Conservation (phyloP, 2,797 vertebrate genomes). For the Mastacembelus armatus region DNA sequence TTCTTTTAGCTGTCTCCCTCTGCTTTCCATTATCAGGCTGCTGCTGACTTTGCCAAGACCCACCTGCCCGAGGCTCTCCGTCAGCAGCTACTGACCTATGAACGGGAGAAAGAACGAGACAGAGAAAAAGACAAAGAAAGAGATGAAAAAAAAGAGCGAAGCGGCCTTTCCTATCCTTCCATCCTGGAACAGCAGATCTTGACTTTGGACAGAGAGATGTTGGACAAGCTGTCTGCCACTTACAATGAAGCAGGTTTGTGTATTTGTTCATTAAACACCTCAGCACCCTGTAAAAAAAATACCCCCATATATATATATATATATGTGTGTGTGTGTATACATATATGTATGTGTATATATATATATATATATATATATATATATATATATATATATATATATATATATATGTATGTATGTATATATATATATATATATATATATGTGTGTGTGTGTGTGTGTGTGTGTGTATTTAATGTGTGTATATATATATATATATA, state of each 20-base stretch:
- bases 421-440: too few species aligned
- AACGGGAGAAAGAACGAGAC: slow-evolving; percentile 88
- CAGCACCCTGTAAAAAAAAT: background rate
- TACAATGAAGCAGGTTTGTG: slow-evolving; percentile 95
- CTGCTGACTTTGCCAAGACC: slow-evolving; percentile 94
- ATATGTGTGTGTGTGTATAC: too few species aligned
- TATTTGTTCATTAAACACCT: background rate
- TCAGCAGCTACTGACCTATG: slow-evolving; percentile 93
- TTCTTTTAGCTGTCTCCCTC: slow-evolving; percentile 43
- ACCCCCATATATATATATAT: too few species aligned
- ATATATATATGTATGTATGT: too few species aligned
- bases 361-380: too few species aligned
- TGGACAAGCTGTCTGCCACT: slow-evolving; percentile 91
- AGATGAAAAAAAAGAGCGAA: slow-evolving; percentile 82
- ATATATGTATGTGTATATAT: too few species aligned
- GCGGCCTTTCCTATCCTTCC: slow-evolving; percentile 89
- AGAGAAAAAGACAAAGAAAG: slow-evolving; percentile 83
- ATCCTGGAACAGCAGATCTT: slow-evolving; percentile 97
- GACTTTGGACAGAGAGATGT: slow-evolving; percentile 91
- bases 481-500: too few species aligned
- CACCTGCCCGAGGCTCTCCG: slow-evolving; percentile 92
- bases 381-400: too few species aligned
- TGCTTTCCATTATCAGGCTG: slow-evolving; percentile 84
- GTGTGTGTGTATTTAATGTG: too few species aligned
- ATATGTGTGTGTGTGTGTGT: too few species aligned